phyloP scores from a whole-genome alignment of 2,797 vertebrate species.

The Schizopygopsis pylzovi region DNA sequence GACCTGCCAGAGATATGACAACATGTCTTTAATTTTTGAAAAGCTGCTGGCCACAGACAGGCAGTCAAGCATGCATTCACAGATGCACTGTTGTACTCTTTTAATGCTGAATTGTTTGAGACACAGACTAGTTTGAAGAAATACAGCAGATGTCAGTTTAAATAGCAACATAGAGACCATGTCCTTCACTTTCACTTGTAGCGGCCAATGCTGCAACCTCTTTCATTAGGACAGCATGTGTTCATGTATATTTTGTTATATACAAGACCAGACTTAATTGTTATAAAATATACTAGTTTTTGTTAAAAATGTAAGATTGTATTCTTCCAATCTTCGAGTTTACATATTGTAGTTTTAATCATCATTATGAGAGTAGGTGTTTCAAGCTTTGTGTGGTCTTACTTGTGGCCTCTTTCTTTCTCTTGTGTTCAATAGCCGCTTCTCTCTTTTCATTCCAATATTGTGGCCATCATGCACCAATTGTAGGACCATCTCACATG shows the following conservation, averaged over 20 bases:
- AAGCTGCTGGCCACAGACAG: background rate
- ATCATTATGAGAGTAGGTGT: background rate
- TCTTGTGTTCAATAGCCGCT: background rate
- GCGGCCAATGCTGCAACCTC: background rate
- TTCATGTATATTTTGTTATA: background rate
- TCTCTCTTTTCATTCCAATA: slow-evolving; percentile 4
- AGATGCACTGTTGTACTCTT: background rate
- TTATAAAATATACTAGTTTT: background rate
- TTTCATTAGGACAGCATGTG: background rate
- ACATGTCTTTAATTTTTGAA: background rate
- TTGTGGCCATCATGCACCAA: background rate
- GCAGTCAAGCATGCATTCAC: background rate
- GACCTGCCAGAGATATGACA: slow-evolving; percentile 12
- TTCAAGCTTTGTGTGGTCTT: background rate
- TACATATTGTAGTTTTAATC: background rate
- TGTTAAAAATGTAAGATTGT: background rate
- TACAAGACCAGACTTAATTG: background rate
- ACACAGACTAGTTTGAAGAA: background rate
- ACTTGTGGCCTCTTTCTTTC: background rate
- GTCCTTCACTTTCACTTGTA: background rate
- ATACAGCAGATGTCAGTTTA: background rate
- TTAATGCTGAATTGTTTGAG: background rate
- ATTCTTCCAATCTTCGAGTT: background rate
- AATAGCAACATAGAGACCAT: background rate
- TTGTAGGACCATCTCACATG: background rate